phyloP scores from a whole-genome alignment of 2,113 vertebrate species.

The Atlantisia rogersi region DNA sequence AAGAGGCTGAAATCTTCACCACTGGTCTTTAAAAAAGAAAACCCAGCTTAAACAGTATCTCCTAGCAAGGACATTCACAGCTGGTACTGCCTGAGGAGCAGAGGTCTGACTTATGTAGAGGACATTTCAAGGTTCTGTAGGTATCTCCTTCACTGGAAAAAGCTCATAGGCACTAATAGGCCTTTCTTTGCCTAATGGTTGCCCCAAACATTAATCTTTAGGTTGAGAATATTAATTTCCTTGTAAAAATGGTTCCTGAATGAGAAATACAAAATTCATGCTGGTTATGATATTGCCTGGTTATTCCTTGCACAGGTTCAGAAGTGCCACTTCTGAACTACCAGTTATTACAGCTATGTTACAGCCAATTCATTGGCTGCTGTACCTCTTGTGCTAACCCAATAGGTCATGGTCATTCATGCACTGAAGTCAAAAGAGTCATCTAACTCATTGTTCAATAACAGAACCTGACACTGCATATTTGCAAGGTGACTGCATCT shows the following conservation, averaged over 20 bases:
- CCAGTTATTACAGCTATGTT: background rate
- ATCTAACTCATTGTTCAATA: background rate
- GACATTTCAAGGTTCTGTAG: background rate
- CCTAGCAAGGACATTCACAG: background rate
- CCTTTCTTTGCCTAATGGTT: background rate
- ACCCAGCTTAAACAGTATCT: background rate
- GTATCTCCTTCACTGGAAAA: background rate
- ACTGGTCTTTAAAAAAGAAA: background rate
- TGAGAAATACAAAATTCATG: background rate
- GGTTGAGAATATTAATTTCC: background rate
- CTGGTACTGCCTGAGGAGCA: background rate
- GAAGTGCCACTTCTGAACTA: background rate
- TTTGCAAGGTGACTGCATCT: background rate
- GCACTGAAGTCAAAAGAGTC: constrained; percentile 6
- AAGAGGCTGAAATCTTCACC: background rate
- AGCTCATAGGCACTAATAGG: background rate
- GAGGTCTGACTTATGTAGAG: background rate
- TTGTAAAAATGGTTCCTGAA: background rate
- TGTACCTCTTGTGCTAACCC: background rate
- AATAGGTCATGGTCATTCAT: background rate
- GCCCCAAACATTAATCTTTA: background rate
- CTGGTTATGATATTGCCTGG: background rate
- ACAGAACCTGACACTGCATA: background rate
- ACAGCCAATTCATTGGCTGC: background rate
- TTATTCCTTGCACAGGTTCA: background rate